Conservation (phyloP, 2,888 invertebrate species). For the Andrena camellia region DNA sequence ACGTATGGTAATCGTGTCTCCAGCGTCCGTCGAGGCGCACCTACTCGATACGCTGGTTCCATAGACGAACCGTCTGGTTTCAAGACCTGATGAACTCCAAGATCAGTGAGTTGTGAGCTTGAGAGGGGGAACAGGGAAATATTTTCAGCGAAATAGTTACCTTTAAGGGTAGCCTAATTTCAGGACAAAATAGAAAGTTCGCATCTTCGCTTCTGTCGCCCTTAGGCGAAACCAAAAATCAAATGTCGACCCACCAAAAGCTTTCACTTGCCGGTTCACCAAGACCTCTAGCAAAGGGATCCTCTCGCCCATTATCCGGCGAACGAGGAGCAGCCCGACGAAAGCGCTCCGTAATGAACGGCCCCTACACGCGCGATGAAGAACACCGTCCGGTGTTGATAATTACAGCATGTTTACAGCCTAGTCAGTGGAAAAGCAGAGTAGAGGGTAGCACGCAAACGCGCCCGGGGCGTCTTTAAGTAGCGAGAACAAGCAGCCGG, state of each 20-base stretch:
- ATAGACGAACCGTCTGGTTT: neutral
- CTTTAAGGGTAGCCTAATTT: too few species aligned
- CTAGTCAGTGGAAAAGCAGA: slow-evolving; percentile 10
- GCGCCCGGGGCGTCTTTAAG: slow-evolving; percentile 27
- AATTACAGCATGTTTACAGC: slow-evolving; percentile 53
- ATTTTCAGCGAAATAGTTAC: too few species aligned
- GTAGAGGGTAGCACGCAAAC: slow-evolving; percentile 38
- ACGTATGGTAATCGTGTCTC: slow-evolving; percentile 67
- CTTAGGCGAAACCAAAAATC: neutral
- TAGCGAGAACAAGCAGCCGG: slow-evolving; percentile 13
- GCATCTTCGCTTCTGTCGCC: neutral
- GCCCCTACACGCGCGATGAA: slow-evolving; percentile 24
- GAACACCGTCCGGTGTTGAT: slow-evolving; percentile 57
- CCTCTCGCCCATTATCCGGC: too few species aligned
- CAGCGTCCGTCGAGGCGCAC: slow-evolving; percentile 70
- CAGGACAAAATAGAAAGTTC: neutral
- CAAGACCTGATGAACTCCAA: neutral
- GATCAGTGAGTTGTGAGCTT: too few species aligned
- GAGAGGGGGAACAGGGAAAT: too few species aligned
- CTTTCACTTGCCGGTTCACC: neutral
- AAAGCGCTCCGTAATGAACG: slow-evolving; percentile 26
- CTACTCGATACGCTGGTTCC: slow-evolving; percentile 69
- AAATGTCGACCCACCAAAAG: too few species aligned
- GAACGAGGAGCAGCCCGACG: slow-evolving; percentile 11
- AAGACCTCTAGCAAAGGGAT: neutral